These are phyloP conservation scores for Phoeniculus purpureus DNA, from an alignment of 2,797 vertebrate genomes.

Conservation along the genomic window DNA sequence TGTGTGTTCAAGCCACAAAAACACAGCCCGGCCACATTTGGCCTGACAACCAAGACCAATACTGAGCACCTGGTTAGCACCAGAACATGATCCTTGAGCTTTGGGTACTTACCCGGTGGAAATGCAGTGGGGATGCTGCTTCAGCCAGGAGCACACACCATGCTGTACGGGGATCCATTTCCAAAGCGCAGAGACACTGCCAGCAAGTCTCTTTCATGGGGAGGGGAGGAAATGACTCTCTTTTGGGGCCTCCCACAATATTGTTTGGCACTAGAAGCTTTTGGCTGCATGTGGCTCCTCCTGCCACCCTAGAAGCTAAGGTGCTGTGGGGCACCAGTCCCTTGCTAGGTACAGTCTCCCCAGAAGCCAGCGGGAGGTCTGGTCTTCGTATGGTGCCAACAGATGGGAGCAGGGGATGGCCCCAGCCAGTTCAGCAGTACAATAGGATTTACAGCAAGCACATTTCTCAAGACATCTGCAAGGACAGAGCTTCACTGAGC, in stretches of 20 bases:
- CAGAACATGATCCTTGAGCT: rapidly evolving
- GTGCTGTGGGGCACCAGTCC: not conserved
- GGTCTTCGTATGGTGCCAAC: not conserved
- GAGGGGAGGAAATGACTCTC: not conserved
- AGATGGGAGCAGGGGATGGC: not conserved
- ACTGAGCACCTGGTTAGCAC: not conserved
- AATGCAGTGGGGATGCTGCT: not conserved
- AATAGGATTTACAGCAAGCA: conserved; percentile 42
- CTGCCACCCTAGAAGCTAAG: not conserved
- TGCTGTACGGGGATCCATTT: not conserved
- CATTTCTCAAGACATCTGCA: conserved; percentile 31
- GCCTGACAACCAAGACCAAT: rapidly evolving
- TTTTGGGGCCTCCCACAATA: not conserved
- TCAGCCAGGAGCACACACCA: not conserved
- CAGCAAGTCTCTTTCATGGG: not conserved
- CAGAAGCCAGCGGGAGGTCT: not conserved
- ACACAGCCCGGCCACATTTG: rapidly evolving
- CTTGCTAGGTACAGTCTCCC: not conserved
- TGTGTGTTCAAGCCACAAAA: not conserved
- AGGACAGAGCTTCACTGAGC: conserved; percentile 22
- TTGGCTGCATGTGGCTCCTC: not conserved
- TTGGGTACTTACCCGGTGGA: not conserved
- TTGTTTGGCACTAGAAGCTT: not conserved
- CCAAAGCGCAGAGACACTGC: not conserved
- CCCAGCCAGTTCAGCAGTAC: not conserved